Evolutionary conservation across 1,140 invertebrate species (phyloP), one percentile per base, ranked within the genome.

Genomic region (Laupala kohalensis): DNA sequence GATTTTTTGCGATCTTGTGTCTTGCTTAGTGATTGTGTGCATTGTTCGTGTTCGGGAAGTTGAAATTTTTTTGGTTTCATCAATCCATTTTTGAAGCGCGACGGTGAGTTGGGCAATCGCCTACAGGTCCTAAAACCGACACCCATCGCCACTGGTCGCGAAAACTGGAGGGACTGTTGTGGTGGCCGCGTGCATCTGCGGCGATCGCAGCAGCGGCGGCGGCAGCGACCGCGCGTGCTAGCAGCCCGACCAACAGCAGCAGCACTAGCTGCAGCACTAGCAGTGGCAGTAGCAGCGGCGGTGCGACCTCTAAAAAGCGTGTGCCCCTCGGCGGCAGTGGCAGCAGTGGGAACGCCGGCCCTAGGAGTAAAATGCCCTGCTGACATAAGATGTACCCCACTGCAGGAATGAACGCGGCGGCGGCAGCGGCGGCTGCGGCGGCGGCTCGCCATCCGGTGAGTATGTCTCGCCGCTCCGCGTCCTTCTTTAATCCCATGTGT

Each of bases 321-420:
- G n/a, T 68, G 67, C 25, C 27, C 26, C 24, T 25, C 69, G 15
- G 25, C 69, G 24, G 25, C 53, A 62, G 69, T 24, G 15, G 62
- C 37, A 15, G 27, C 30, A 28, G 27, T 23, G 70, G 9, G 53
- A 62, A 26, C 64, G 70, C 25, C 28, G 13, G 25, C 13, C 5
- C 23, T 6, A 24, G 62, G 64, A 67, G 30, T 68, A 71, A 73
- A 25, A 73, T 73, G 72, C 64, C 69, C 53, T 73, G 72, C 72
- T 73, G 72, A 73, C 72, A 69, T 70, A 73, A 73, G 68, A 73
- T 73, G 72, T 73, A 73, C 69, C 72, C 72, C 25, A 71, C 84
- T 78, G 81, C 84, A 78, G 81, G 84, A 76, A 85, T 86, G 80
- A 86, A 86, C 78, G 85, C 84, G 73, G 84, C 84, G 78, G 84